Base-by-base conservation (phyloP, 2,797 vertebrate genomes). In the Channallabes apus region DNA sequence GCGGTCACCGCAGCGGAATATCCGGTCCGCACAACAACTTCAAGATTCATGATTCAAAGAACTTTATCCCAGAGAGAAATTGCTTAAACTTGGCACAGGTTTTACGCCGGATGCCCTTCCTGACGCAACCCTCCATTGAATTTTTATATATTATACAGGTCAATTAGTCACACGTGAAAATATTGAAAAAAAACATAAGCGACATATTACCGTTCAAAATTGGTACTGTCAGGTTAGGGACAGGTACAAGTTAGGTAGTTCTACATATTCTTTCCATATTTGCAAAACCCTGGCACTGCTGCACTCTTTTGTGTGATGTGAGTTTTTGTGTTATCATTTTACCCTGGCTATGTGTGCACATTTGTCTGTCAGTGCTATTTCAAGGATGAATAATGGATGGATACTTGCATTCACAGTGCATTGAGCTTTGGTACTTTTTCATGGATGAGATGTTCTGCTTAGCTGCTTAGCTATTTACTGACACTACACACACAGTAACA, bases 381-480 rank as follows among this genome's bases (percentile, higher is more conserved):
- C 35, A 84, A 65, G 82, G 32, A 86, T 87, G 84, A 88, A 65
- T 86, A 88, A 88, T 88, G 82, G 80, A 82, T 86, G 59, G 82
- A 86, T 77, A 71, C 82, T 90, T 87, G 87, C 82, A 80, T 87
- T 87, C 77, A 68, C 80, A 78, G 54, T 69, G 78, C 85, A 80
- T 71, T 84, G 82, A 86, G 82, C 68, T 80, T 65, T 73, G 62
- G 54, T 82, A 69, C 24, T 73, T 83, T 86, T 85, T 65, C 65
- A 87, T 84, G 87, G 71, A 76, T 71, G 86, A 85, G 73, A 82
- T 80, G 86, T 87, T 89, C 78, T 62, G 83, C 80, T 85, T 86
- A 89, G 89, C 84, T 86, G 87, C 86, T 86, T 82, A 12, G 32
- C 85, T 83, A 41, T 88, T 86, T 88, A 89, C 90, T 90, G 90